Evolutionary conservation across 2,888 invertebrate genomes (phyloP).

Genomic region (Octonoba sinensis): DNA sequence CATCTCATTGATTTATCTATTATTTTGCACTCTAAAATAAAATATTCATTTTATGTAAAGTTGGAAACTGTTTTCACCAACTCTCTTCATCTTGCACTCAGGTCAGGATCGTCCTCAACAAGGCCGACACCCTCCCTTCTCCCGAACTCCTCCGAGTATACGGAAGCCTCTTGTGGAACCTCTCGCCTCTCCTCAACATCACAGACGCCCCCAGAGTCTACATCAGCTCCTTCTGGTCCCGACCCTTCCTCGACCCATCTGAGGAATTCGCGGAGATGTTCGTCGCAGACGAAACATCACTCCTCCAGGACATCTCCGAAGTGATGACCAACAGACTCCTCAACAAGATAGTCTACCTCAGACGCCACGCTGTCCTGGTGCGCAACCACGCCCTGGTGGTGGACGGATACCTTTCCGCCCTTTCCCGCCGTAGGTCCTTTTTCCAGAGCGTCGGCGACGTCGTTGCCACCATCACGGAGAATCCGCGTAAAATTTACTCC

Average conservation of each 20-base stretch:
- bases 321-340: conserved; percentile 68
- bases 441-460: conserved; percentile 66
- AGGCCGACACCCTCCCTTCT: conserved; percentile 68
- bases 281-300: conserved; percentile 68
- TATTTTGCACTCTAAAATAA: neutral
- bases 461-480: conserved; percentile 66
- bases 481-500: conserved; percentile 66
- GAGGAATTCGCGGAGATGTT: conserved; percentile 67
- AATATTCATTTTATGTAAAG: too few species aligned
- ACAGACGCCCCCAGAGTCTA: conserved; percentile 70
- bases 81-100: conserved; percentile 47
- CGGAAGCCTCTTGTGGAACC: conserved; percentile 70
- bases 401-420: conserved; percentile 67
- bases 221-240: conserved; percentile 69
- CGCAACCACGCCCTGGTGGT: conserved; percentile 69
- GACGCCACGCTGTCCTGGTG: conserved; percentile 68
- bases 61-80: neutral
- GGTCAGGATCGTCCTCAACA: conserved; percentile 69
- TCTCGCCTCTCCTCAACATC: conserved; percentile 69
- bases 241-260: conserved; percentile 57
- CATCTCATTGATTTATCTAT: neutral
- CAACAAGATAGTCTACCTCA: conserved; percentile 68
- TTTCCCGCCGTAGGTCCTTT: conserved; percentile 64
- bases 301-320: conserved; percentile 68
- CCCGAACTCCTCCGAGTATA: conserved; percentile 70